Evolutionary conservation across 2,113 vertebrate genomes (phyloP), one percentile per base, ranked within the genome.

Genomic region (Probosciger aterrimus): DNA sequence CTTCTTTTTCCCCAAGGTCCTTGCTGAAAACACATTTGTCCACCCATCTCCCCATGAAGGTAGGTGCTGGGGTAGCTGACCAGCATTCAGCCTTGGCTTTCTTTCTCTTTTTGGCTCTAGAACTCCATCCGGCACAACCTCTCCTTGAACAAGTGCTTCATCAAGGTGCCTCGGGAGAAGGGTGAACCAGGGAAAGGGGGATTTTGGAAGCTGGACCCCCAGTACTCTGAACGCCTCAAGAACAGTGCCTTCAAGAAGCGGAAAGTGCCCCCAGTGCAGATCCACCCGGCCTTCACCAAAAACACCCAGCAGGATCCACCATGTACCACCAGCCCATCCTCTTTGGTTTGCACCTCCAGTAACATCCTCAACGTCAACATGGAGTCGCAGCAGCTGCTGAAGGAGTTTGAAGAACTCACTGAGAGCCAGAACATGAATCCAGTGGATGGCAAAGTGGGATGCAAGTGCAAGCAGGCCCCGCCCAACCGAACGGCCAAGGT

Each of bases 41-140:
- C 41, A 50, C 22, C 53, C 35, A 41, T 24, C 22, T 74, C 25
- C 47, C 25, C 43, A 27, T 0, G 2, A 76, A 67, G 81, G 57
- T 37, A 39, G 47, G 39, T 55, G 68, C 37, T 0, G 0, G 2
- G 1, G 80, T 46, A 77, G 39, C 50, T 68, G 39, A 30, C 15
- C 23, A 41, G 28, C 8, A 8, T 15, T 96, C 73, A 96, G 19
- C 71, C 84, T 88, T 52, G n/a, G 11, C 35, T 57, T 86, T 70
- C 92, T 94, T 73, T 91, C 82, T 76, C 94, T 86, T 86, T 92
- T 92, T 62, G 49, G 14, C 92, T 85, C 35, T 97, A 99, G 99
- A 99, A 99, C 89, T 99, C 99, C 67, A 99, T 99, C 96, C 98
- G 99, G 69, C 99, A 99, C 98, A 99, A 99, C 96, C 98, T 99